Evolutionary conservation across 2,113 vertebrate species (phyloP), one percentile per base, ranked within the genome.

Genomic region (Carassius carassius): DNA sequence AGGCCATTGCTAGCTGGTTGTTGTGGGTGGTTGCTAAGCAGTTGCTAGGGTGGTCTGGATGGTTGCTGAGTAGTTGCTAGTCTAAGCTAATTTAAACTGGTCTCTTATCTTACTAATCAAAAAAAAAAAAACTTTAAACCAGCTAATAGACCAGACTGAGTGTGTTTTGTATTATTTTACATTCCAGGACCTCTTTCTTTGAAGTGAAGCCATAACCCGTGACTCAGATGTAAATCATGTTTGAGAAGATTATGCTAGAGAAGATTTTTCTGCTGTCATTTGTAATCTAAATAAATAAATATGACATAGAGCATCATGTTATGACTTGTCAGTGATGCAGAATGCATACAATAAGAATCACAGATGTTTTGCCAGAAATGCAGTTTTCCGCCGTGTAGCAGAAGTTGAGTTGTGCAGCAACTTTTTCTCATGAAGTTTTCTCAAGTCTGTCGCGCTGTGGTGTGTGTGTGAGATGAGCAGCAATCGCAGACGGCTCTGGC

Each of bases 401-500:
- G 41, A 41, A 41, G 8, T 41, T 41, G 7, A 21, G 74, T 56
- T 51, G 14, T 12, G 35, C 44, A 16, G 72, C 21, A 25, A 41
- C 23, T 29, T 29, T 29, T 29, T 29, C 29, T 29, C 29, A 29
- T 29, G 29, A 29, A 29, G 72, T 8, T 5, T 74, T 25, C 9
- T 25, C 12, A 0, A 14, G 62, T 65, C 1, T 14, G 11, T 60
- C 14, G 14, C 1, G 49, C 14, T 51, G 49, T 51, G 5, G 63
- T 47, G 60, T 65, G 83, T 65, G 70, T 72, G 32, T 35, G 74
- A 67, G 85, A 88, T 85, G 72, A 88, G 89, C 85, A 85, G 91
- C 51, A 84, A 84, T 91, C 89, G 44, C 92, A 90, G 92, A 92
- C 89, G 87, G 89, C 87, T 83, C 83, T 88, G 89, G 90, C 92